Percentiles rank a stretch among this genome's conserved stretches.
Conservation (phyloP, 2,113 vertebrate genomes). For the Thermophis baileyi region DNA sequence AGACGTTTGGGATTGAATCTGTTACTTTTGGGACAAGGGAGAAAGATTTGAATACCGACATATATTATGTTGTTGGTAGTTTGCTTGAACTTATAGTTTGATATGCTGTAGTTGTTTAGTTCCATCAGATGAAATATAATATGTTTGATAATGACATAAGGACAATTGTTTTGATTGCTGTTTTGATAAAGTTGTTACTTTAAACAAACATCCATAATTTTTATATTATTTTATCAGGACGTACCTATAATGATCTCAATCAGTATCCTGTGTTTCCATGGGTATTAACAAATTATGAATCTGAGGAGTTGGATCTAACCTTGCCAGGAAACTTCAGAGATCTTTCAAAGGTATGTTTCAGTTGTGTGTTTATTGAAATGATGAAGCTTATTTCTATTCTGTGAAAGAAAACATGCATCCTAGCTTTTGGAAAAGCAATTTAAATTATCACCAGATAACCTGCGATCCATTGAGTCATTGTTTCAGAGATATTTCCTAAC, state of each 20-base stretch:
- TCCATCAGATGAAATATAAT: constrained; percentile 1
- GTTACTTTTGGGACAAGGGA: not conserved
- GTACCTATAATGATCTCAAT: constrained; percentile 95
- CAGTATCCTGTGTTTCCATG: constrained; percentile 97
- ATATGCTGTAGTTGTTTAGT: not conserved
- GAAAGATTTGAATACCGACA: not conserved
- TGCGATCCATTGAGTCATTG: not conserved
- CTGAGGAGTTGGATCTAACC: constrained; percentile 93
- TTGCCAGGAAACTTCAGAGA: constrained; percentile 97
- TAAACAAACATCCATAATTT: constrained; percentile 45
- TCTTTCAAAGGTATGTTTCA: constrained; percentile 90
- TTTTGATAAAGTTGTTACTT: not conserved
- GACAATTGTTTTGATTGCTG: not conserved
- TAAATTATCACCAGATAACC: not conserved
- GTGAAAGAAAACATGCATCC: not conserved
- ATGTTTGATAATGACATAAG: not conserved
- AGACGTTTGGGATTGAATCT: not conserved
- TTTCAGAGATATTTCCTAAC: not conserved
- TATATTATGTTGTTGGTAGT: not conserved
- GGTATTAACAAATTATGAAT: constrained; percentile 98
- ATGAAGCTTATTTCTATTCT: not conserved
- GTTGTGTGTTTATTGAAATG: constrained; percentile 3
- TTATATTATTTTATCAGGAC: constrained; percentile 72
- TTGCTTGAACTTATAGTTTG: constrained; percentile 14
- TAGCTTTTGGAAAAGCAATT: not conserved